Conservation (phyloP, 2,888 invertebrate species). For the Pecten maximus region DNA sequence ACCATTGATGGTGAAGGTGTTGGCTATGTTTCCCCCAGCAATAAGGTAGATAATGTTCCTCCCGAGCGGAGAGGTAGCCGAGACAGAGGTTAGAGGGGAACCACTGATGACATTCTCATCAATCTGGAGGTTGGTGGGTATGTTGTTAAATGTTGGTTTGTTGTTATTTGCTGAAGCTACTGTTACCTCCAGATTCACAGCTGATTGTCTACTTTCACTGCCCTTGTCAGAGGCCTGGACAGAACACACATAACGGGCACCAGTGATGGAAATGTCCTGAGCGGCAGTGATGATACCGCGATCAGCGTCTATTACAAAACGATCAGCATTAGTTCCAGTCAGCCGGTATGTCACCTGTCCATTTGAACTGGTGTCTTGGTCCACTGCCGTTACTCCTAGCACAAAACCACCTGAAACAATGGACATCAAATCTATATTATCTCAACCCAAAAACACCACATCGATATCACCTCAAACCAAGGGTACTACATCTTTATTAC, state of each 20-base stretch:
- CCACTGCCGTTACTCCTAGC: conserved; percentile 93
- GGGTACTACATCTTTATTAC: too few relatives aligned
- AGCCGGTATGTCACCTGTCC: conserved; percentile 91
- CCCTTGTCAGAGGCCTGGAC: conserved; percentile 89
- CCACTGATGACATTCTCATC: conserved; percentile 78
- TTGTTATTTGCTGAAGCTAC: conserved; percentile 86
- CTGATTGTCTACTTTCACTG: conserved; percentile 83
- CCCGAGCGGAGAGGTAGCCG: conserved; percentile 84
- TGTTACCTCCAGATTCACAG: conserved; percentile 90
- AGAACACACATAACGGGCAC: conserved; percentile 72
- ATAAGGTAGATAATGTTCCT: conserved; percentile 86
- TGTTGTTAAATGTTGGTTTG: conserved; percentile 87
- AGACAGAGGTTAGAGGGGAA: conserved; percentile 89
- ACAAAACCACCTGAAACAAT: conserved; percentile 88
- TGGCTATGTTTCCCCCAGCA: conserved; percentile 96
- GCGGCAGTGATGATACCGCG: conserved; percentile 94
- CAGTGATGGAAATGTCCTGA: conserved; percentile 56
- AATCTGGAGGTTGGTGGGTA: conserved; percentile 85
- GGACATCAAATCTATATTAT: too few relatives aligned
- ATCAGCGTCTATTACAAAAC: conserved; percentile 90
- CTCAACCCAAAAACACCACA: background rate
- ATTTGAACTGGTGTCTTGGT: conserved; percentile 91
- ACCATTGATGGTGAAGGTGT: conserved; percentile 81
- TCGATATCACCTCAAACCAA: background rate
- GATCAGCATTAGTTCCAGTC: conserved; percentile 88